These are phyloP conservation scores for Zaprionus lineosus DNA, from an alignment of 2,888 invertebrate species.

Conservation along the genomic window DNA sequence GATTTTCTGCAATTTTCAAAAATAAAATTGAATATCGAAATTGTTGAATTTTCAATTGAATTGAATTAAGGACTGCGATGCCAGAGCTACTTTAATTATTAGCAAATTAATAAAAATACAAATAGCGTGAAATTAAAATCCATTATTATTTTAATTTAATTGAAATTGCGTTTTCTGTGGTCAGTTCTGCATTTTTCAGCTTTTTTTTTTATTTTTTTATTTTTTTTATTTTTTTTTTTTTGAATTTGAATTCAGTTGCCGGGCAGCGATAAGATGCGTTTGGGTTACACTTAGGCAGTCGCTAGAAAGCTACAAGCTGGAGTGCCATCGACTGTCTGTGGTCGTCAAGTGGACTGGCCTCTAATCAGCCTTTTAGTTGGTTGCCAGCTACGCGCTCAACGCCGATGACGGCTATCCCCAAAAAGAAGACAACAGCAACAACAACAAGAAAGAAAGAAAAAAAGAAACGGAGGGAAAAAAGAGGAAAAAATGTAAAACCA, in stretches of 20 bases:
- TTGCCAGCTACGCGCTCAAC: slow-evolving; percentile 5
- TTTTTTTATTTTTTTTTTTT: slow-evolving; percentile 1
- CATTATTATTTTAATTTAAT: too few relatives aligned
- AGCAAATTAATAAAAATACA: too few relatives aligned
- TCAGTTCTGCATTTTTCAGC: slow-evolving; percentile 4
- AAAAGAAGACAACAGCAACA: too few relatives aligned
- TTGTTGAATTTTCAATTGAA: too few relatives aligned
- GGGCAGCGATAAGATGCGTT: slow-evolving; percentile 52
- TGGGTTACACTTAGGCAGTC: neutral
- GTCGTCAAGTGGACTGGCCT: slow-evolving; percentile 40
- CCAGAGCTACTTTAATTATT: too few relatives aligned
- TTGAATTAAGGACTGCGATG: too few relatives aligned
- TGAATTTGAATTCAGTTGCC: slow-evolving; percentile 33
- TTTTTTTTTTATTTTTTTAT: neutral
- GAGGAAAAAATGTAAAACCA: neutral
- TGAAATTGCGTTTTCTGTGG: neutral
- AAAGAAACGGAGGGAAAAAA: slow-evolving; percentile 1
- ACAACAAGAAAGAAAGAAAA: neutral
- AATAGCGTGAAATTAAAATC: too few relatives aligned
- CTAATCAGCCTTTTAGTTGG: slow-evolving; percentile 34
- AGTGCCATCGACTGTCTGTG: slow-evolving; percentile 10
- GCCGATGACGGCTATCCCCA: slow-evolving; percentile 35
- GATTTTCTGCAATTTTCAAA: too few relatives aligned
- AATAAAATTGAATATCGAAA: too few relatives aligned
- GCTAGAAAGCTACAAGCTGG: slow-evolving; percentile 4